A percentile compares a stretch with the other conserved stretches of the same genome.
phyloP scores from a whole-genome alignment of 2,113 vertebrate genomes.

The Callorhinus ursinus region DNA sequence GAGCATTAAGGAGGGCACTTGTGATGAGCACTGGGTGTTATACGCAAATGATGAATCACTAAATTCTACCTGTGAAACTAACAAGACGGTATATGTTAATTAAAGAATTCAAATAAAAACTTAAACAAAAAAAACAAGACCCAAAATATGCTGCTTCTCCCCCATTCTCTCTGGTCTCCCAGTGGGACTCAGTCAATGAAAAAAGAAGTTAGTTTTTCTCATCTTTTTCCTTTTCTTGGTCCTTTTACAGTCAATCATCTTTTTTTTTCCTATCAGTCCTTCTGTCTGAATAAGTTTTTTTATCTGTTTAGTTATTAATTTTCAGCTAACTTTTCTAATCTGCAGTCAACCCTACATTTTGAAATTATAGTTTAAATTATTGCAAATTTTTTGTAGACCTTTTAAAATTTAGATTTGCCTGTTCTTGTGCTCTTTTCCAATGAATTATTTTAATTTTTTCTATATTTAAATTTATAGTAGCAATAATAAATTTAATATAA shows the following conservation, averaged over 20 bases:
- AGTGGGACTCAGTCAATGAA: background rate
- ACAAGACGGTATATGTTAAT: background rate
- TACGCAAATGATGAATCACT: background rate
- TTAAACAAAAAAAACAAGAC: background rate
- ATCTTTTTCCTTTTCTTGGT: background rate
- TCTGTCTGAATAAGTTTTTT: background rate
- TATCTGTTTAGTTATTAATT: background rate
- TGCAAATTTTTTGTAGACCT: background rate
- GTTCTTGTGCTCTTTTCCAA: background rate
- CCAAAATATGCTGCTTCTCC: background rate
- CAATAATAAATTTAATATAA: background rate
- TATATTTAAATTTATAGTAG: background rate
- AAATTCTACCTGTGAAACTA: background rate
- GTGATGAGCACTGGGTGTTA: background rate
- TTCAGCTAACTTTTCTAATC: background rate
- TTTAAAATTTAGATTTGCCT: background rate
- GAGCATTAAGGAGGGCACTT: background rate
- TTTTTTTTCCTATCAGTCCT: background rate
- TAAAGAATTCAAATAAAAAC: background rate
- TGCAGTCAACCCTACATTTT: background rate
- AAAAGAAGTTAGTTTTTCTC: background rate
- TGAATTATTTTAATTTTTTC: background rate
- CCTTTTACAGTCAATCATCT: background rate
- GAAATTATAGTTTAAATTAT: background rate
- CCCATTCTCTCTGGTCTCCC: background rate